Evolutionary conservation across 2,797 vertebrate genomes (phyloP).

Genomic region (Sebastolobus altivelis): DNA sequence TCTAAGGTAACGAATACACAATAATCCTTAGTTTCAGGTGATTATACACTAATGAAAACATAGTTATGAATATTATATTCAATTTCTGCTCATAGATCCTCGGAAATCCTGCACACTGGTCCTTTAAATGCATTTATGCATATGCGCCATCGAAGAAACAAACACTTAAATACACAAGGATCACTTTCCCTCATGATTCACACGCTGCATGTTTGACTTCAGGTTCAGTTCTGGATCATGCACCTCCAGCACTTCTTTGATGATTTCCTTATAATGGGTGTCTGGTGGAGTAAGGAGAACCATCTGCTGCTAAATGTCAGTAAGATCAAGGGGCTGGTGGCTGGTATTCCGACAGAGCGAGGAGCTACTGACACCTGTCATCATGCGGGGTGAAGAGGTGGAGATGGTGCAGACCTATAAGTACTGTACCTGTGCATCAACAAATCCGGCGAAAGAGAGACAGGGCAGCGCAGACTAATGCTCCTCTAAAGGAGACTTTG

Average conservation of each 20-base stretch:
- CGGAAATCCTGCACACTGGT: neutral
- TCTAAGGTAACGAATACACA: no score
- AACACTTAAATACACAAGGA: slow-evolving; percentile 45
- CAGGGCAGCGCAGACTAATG: slow-evolving; percentile 5
- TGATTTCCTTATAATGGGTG: slow-evolving; percentile 71
- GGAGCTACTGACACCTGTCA: slow-evolving; percentile 77
- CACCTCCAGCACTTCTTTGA: slow-evolving; percentile 71
- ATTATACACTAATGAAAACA: neutral
- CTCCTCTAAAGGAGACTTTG: slow-evolving; percentile 6
- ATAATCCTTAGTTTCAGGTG: no score
- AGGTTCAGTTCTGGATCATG: slow-evolving; percentile 57
- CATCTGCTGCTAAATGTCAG: slow-evolving; percentile 79
- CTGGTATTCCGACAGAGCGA: slow-evolving; percentile 66
- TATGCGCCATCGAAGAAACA: slow-evolving; percentile 31
- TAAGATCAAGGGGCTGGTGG: slow-evolving; percentile 71
- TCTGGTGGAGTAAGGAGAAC: slow-evolving; percentile 66
- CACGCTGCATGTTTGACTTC: slow-evolving; percentile 64
- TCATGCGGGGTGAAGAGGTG: slow-evolving; percentile 69
- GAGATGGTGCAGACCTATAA: slow-evolving; percentile 66
- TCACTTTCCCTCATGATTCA: slow-evolving; percentile 55
- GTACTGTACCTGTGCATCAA: slow-evolving; percentile 43
- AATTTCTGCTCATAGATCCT: neutral
- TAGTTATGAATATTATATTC: neutral
- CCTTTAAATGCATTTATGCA: neutral
- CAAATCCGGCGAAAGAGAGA: slow-evolving; percentile 38